Evolutionary conservation across 2,797 vertebrate species (phyloP).

Genomic region (Lerista edwardsae): DNA sequence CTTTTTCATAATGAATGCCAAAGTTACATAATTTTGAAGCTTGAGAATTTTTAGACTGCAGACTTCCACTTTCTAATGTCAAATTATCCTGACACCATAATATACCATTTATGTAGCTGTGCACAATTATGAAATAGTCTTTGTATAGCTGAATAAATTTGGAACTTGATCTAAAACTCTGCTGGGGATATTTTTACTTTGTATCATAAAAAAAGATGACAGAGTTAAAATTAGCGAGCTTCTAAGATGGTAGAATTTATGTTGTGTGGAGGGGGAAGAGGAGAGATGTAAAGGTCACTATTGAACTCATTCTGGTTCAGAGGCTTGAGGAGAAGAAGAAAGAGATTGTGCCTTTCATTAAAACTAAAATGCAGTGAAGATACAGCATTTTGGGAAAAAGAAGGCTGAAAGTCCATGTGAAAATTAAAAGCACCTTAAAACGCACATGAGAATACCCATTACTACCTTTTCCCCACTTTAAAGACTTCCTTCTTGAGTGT

Average conservation of each 20-base stretch:
- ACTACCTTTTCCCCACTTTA: background rate
- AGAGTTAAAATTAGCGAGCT: slow-evolving; percentile 4
- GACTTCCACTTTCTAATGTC: slow-evolving; percentile 36
- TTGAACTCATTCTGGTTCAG: background rate
- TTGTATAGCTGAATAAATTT: slow-evolving; percentile 36
- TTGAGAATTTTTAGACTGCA: slow-evolving; percentile 29
- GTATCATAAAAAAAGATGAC: slow-evolving; percentile 26
- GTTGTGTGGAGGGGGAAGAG: slow-evolving; percentile 1
- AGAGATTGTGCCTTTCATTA: slow-evolving; percentile 11
- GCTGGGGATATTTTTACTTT: slow-evolving; percentile 36
- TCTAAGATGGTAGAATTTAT: slow-evolving; percentile 24
- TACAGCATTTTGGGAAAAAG: background rate
- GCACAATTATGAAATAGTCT: slow-evolving; percentile 30
- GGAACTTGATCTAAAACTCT: background rate
- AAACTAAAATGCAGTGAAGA: background rate
- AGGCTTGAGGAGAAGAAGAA: background rate
- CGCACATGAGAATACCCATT: background rate
- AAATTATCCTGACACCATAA: slow-evolving; percentile 31
- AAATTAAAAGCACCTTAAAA: background rate
- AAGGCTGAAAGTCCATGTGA: background rate
- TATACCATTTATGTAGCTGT: slow-evolving; percentile 27
- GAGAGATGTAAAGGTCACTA: slow-evolving; percentile 5
- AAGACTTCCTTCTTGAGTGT: too few relatives aligned
- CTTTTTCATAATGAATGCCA: slow-evolving; percentile 19
- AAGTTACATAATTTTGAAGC: slow-evolving; percentile 20